A percentile compares a stretch with the other conserved stretches of the same genome.
These are phyloP conservation scores for Sisyra nigra DNA, from an alignment of 2,888 invertebrate species.

Conservation along the genomic window DNA sequence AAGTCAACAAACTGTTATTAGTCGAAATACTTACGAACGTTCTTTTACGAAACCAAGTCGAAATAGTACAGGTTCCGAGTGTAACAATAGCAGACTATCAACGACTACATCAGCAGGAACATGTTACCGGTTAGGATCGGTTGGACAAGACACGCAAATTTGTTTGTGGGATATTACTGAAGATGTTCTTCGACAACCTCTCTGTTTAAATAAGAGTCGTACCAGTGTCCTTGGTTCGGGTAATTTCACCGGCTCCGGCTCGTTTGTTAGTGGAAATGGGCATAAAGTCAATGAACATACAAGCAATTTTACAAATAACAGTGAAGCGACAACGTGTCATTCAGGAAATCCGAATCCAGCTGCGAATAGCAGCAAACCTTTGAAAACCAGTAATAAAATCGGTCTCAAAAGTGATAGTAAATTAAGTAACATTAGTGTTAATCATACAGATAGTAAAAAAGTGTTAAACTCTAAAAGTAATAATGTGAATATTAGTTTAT, in stretches of 20 bases:
- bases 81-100: constrained; percentile 18
- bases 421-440: constrained; percentile 7
- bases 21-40: constrained; percentile 13
- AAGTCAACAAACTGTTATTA: constrained; percentile 25
- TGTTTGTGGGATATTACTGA: constrained; percentile 98
- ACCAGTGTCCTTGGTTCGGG: constrained; percentile 22
- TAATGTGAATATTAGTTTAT: constrained; percentile 10
- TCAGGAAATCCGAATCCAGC: constrained; percentile 11
- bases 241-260: constrained; percentile 21
- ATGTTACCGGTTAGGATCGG: constrained; percentile 79
- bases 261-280: constrained; percentile 23
- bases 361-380: constrained; percentile 18
- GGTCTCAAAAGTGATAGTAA: constrained; percentile 7
- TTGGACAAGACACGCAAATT: constrained; percentile 94
- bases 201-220: constrained; percentile 25
- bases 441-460: constrained; percentile 7
- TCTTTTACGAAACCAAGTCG: constrained; percentile 17
- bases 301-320: constrained; percentile 14
- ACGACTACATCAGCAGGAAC: constrained; percentile 27
- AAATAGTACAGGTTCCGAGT: constrained; percentile 14
- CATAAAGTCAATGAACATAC: constrained; percentile 13
- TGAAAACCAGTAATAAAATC: constrained; percentile 14
- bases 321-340: constrained; percentile 18
- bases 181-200: constrained; percentile 74
- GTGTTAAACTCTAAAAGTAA: constrained; percentile 9